These are phyloP conservation scores for Xyrichtys novacula DNA, from an alignment of 2,797 vertebrate species.

Conservation along the genomic window DNA sequence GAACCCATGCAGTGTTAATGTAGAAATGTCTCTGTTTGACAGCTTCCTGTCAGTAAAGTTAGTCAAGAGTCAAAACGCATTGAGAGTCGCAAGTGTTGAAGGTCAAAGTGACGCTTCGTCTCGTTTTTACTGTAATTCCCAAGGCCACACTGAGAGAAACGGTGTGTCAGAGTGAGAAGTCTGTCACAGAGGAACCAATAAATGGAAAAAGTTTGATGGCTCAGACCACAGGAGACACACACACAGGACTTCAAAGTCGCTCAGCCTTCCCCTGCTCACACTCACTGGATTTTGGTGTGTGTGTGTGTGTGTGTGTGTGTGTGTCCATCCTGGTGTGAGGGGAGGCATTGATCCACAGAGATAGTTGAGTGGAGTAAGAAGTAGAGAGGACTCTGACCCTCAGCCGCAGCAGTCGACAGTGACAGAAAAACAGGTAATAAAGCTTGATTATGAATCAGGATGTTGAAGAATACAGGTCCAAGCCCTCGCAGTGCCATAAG, in stretches of 20 bases:
- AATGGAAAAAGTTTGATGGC: slow-evolving; percentile 76
- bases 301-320: slow-evolving; percentile 26
- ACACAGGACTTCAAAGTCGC: slow-evolving; percentile 66
- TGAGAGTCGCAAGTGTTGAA: slow-evolving; percentile 37
- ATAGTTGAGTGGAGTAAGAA: slow-evolving; percentile 30
- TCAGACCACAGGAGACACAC: slow-evolving; percentile 69
- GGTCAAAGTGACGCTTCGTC: slow-evolving; percentile 52
- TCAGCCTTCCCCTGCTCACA: slow-evolving; percentile 36
- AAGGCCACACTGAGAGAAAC: slow-evolving; percentile 15
- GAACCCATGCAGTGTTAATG: neutral
- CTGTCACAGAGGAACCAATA: slow-evolving; percentile 72
- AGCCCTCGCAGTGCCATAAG: too few species aligned
- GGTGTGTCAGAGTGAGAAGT: slow-evolving; percentile 50
- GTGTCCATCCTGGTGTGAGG: slow-evolving; percentile 15
- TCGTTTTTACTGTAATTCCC: slow-evolving; percentile 48
- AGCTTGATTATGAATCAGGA: too few species aligned
- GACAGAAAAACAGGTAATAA: neutral
- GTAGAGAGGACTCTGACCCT: slow-evolving; percentile 23
- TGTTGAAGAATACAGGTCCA: too few species aligned
- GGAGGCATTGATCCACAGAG: slow-evolving; percentile 62
- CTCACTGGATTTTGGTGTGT: slow-evolving; percentile 3
- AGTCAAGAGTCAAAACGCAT: slow-evolving; percentile 12
- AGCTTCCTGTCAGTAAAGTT: slow-evolving; percentile 23
- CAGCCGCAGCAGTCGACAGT: neutral
- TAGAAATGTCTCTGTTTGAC: slow-evolving; percentile 34